Percentiles rank a stretch among this genome's conserved stretches.
Evolutionary conservation across 2,888 invertebrate species (phyloP).

Genomic region (Xylota segnis): DNA sequence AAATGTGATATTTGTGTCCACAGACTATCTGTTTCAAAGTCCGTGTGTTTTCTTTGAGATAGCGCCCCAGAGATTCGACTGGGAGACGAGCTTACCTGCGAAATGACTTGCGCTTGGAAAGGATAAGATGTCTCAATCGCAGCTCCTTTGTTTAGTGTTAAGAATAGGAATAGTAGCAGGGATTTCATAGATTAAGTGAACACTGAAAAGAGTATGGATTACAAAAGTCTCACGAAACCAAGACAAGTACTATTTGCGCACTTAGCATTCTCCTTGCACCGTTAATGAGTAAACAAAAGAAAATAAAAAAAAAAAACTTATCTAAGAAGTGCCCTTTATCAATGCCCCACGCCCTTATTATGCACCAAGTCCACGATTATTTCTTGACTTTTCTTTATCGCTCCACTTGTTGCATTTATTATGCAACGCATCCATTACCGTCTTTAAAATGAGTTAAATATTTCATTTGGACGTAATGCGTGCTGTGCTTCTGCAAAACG

Average conservation of each 20-base stretch:
- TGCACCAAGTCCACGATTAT: background rate
- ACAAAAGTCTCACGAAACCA: too few relatives aligned
- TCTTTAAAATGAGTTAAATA: slow-evolving; percentile 56
- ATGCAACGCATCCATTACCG: slow-evolving; percentile 50
- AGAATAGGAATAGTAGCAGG: too few relatives aligned
- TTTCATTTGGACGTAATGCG: slow-evolving; percentile 57
- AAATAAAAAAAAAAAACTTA: background rate
- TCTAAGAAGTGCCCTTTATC: slow-evolving; percentile 2
- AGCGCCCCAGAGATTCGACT: too few relatives aligned
- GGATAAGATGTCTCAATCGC: too few relatives aligned
- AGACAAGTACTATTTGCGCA: background rate
- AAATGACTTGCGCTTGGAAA: too few relatives aligned
- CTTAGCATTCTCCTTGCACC: background rate
- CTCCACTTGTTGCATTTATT: slow-evolving; percentile 20
- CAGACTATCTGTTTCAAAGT: too few relatives aligned
- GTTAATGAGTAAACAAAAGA: background rate
- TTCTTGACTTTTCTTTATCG: background rate
- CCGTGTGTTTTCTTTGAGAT: too few relatives aligned
- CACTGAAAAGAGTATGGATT: too few relatives aligned
- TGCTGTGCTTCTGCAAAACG: slow-evolving; percentile 33
- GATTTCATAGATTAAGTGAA: too few relatives aligned
- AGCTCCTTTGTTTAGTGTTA: too few relatives aligned
- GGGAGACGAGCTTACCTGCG: too few relatives aligned
- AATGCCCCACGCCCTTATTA: background rate
- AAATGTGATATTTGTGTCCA: too few relatives aligned